A percentile compares a stretch with the other conserved stretches of the same genome.
phyloP scores from a whole-genome alignment of 2,113 vertebrate genomes.

The Calyptommatus sinebrachiatus region DNA sequence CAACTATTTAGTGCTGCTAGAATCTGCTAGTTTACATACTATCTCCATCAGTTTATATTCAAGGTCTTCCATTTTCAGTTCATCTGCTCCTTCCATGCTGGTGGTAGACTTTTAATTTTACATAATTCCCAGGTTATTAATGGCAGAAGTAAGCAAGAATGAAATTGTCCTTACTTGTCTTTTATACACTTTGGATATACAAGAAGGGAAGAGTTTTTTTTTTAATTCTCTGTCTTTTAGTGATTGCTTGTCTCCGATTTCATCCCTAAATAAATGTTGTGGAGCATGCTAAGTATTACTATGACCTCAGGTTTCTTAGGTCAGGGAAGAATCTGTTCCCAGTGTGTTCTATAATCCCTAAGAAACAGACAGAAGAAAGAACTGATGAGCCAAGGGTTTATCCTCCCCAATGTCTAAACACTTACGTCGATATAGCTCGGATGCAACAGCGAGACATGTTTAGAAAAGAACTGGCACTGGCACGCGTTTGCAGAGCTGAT shows the following conservation, averaged over 20 bases:
- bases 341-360: neutral
- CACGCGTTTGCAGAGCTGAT: conserved; percentile 82
- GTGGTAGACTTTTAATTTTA: neutral
- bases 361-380: neutral
- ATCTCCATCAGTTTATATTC: neutral
- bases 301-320: neutral
- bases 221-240: no score
- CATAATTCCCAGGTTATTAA: neutral
- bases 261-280: no score
- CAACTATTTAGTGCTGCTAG: neutral
- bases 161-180: neutral
- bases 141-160: neutral
- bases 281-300: no score
- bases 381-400: neutral
- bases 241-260: no score
- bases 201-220: no score
- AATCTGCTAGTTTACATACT: neutral
- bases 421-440: conserved; percentile 83
- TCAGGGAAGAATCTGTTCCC: neutral
- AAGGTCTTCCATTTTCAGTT: neutral
- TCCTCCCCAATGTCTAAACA: conserved; percentile 20
- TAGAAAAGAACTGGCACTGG: conserved; percentile 91
- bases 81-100: neutral
- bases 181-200: no score
- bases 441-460: conserved; percentile 96